Evolutionary conservation across 2,113 vertebrate genomes (phyloP), one percentile per base, ranked within the genome.

Genomic region (Centropus unirufus): DNA sequence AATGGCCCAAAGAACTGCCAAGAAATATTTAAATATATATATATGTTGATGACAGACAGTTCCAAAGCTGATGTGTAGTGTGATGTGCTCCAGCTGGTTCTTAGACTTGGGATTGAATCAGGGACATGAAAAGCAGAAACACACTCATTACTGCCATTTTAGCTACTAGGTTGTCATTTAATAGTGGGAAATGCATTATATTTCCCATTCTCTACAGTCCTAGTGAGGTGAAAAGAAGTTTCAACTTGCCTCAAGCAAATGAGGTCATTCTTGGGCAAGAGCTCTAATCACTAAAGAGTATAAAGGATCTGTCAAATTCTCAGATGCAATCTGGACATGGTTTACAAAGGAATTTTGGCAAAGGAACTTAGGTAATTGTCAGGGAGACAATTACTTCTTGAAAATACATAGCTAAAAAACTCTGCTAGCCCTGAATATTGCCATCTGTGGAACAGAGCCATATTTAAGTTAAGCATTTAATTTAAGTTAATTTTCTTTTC

Each of bases 361-460:
- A 36, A 75, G 34, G 34, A 78, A 63, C 26, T 39, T 55, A 5
- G 19, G 10, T 7, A 32, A 13, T 36, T 36, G 36, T 36, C 36
- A 36, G 36, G 36, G 36, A 36, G n/a, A 52, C 12, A 61, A 29
- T 76, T 42, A 42, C 6, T 26, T 54, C 36, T 73, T 69, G 40
- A 74, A 87, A 91, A 61, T 61, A 57, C 6, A 14, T 12, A 34
- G 4, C 16, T 66, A 51, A 80, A 76, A 76, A 63, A 4, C 13
- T 9, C 9, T 80, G 54, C 16, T n/a, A 8, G 29, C 69, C 24
- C 14, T 34, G 29, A 73, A 55, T 69, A 27, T 55, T 87, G n/a
- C 30, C 2, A 3, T 39, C 32, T 78, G 52, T 58, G 47, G 47
- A 85, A 78, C 1, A 47, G 13, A 85, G 30, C 22, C 0, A 0